A percentile compares a stretch with the other conserved stretches of the same genome.
Evolutionary conservation across 2,888 invertebrate species (phyloP).

Genomic region (Keiferia lycopersicella): DNA sequence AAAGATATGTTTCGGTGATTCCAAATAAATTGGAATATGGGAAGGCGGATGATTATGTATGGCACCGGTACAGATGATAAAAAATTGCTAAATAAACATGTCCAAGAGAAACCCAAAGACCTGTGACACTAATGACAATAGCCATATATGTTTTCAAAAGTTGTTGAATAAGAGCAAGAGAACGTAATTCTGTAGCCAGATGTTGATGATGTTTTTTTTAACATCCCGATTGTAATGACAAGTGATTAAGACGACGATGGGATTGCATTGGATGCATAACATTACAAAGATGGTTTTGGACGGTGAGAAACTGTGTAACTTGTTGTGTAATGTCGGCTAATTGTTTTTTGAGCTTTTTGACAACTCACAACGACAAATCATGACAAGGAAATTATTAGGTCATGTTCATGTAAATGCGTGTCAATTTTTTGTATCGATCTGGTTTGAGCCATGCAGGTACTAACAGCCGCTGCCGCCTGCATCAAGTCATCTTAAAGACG

Average conservation of each 20-base stretch:
- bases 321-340: not conserved
- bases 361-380: not conserved
- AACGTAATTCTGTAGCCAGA: not conserved
- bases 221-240: conserved; percentile 1
- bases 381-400: not conserved
- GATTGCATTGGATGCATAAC: not conserved
- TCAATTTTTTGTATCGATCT: no score
- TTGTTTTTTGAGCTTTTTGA: no score
- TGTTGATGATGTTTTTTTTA: not conserved
- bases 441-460: no score
- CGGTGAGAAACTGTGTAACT: not conserved
- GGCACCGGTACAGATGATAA: no score
- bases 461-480: no score
- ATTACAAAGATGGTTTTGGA: not conserved
- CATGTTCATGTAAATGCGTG: no score
- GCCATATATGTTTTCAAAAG: not conserved
- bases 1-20: no score
- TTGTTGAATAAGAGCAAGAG: not conserved
- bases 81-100: no score
- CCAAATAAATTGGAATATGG: no score
- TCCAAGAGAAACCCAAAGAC: not conserved
- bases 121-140: not conserved
- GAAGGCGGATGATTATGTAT: no score
- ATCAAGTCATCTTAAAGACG: no score
- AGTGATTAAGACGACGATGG: not conserved